A percentile compares a stretch with the other conserved stretches of the same genome.
Conservation (phyloP, 1,140 invertebrate genomes). For the Eulimnadia texana region DNA sequence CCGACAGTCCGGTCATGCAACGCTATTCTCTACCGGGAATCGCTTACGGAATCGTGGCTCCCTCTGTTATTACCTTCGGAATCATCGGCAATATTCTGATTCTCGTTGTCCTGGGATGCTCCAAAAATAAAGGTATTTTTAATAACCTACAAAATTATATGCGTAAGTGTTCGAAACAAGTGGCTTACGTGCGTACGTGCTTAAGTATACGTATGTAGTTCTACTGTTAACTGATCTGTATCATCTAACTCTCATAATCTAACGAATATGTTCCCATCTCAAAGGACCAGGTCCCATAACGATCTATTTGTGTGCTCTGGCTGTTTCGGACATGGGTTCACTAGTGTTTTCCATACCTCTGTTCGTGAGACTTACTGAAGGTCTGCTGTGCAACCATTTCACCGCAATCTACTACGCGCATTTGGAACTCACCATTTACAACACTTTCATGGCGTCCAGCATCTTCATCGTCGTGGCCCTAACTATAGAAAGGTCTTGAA, state of each 20-base stretch:
- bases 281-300: constrained; percentile 22
- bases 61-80: constrained; percentile 27
- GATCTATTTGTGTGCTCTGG: constrained; percentile 30
- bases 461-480: constrained; percentile 34
- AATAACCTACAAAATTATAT: neutral
- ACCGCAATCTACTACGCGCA: constrained; percentile 26
- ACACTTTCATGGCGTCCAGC: constrained; percentile 32
- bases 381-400: constrained; percentile 20
- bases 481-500: constrained; percentile 28
- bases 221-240: neutral
- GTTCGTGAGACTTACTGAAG: constrained; percentile 24
- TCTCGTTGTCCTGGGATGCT: constrained; percentile 28
- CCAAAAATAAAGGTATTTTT: constrained; percentile 27
- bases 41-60: constrained; percentile 27
- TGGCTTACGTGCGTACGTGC: neutral
- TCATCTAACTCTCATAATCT: neutral
- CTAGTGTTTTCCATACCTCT: constrained; percentile 27
- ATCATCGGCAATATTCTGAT: constrained; percentile 31
- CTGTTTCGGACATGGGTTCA: constrained; percentile 27
- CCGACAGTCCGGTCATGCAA: neutral
- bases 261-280: neutral
- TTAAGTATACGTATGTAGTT: neutral
- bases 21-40: constrained; percentile 4
- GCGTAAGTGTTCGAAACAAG: no score
- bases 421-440: constrained; percentile 29